Percentiles rank a stretch among this genome's conserved stretches.
These are phyloP conservation scores for Cygnus buccinator DNA, from an alignment of 2,113 vertebrate genomes.

Conservation along the genomic window DNA sequence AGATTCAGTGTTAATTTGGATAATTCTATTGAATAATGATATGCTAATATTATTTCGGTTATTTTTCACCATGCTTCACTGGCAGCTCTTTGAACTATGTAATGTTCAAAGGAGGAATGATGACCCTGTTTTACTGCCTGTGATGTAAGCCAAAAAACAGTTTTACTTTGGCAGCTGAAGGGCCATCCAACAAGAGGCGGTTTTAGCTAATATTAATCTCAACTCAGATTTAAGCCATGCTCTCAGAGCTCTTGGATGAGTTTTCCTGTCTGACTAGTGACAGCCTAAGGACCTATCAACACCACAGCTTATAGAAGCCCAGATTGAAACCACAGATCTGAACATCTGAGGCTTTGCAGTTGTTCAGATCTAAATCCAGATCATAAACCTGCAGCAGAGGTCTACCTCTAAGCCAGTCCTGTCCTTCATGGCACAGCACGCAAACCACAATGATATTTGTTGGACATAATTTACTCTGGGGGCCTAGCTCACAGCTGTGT, in stretches of 20 bases:
- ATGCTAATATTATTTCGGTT: not conserved
- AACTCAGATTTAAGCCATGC: not conserved
- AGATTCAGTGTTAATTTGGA: not conserved
- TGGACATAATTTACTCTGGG: not conserved
- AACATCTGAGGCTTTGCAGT: not conserved
- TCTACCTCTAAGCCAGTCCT: not conserved
- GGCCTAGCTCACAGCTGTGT: not conserved
- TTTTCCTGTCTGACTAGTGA: not conserved
- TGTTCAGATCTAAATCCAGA: not conserved
- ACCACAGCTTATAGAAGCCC: not conserved
- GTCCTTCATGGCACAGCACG: not conserved
- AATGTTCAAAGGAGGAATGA: not conserved
- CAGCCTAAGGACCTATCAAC: not conserved
- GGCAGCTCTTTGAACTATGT: not conserved
- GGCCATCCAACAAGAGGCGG: not conserved
- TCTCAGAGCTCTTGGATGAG: not conserved
- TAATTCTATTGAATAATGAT: not conserved
- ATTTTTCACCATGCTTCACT: not conserved
- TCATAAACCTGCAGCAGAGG: constrained; percentile 1
- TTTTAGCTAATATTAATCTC: not conserved
- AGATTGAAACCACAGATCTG: not conserved
- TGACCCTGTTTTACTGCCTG: not conserved
- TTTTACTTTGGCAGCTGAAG: not conserved
- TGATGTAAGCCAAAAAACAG: not conserved
- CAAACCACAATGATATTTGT: not conserved